These are phyloP conservation scores for Entomobrya proxima DNA, from an alignment of 2,888 invertebrate genomes.

Conservation along the genomic window DNA sequence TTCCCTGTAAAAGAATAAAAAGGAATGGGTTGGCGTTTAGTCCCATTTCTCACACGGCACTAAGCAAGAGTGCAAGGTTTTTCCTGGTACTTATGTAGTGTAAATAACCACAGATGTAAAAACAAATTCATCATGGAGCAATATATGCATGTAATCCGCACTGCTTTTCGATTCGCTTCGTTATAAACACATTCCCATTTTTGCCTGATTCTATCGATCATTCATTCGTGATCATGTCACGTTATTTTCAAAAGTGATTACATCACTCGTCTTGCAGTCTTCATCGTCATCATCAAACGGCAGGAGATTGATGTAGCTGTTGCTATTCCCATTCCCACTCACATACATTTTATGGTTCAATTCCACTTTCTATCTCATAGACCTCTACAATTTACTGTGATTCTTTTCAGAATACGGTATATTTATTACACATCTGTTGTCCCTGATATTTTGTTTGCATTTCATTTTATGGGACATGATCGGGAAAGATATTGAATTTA, in stretches of 20 bases:
- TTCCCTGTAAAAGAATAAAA: neutral
- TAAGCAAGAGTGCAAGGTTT: neutral
- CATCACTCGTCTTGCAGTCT: neutral
- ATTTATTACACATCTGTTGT: conserved; percentile 32
- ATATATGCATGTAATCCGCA: neutral
- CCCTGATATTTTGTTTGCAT: neutral
- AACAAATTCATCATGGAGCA: conserved; percentile 17
- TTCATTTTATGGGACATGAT: neutral
- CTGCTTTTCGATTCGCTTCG: neutral
- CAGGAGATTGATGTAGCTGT: neutral
- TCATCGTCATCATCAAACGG: neutral
- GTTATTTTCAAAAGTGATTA: conserved; percentile 43
- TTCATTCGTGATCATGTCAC: conserved; percentile 44
- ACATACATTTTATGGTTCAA: neutral
- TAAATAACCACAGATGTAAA: conserved; percentile 12
- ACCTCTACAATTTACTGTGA: neutral
- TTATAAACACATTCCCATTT: neutral
- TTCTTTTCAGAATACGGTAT: conserved; percentile 39
- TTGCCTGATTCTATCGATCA: conserved; percentile 50
- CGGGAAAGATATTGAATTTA: neutral
- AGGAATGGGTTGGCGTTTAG: neutral
- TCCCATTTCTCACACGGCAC: neutral
- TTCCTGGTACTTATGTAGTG: neutral
- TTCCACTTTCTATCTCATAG: neutral
- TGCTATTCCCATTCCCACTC: neutral